Base-by-base conservation (phyloP, 1,140 invertebrate species). In the Macrosteles quadrilineatus region DNA sequence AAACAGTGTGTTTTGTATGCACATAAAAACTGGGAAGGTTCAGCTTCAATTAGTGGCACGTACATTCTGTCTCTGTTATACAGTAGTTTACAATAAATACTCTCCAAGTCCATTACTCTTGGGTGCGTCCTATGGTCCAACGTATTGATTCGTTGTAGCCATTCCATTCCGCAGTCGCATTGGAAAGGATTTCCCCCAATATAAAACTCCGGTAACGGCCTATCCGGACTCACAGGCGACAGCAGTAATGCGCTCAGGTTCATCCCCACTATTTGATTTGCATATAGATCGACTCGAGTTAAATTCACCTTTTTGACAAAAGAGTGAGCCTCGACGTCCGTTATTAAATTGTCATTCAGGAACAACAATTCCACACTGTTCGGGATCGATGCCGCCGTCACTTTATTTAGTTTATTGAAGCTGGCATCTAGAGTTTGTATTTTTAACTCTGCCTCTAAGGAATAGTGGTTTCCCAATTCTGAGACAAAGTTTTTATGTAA, bases 1-100 rank as follows among this genome's bases (percentile, higher is more conserved):
- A 96, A 96, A 82, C 95, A 97, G 77, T 96, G 95, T 9, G 92
- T 92, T 80, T 94, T 92, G 81, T 97, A 97, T 55, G 89, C 88
- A 83, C 95, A 97, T 57, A 97, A 84, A 81, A 97, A 97, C 80
- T 96, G 93, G 67, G 92, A 93, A 1, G 91, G 85, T 78, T 92
- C 88, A 4, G 93, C 90, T 75, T 95, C 90, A 2, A 95, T 85
- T 29, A 96, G 80, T 6, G 94, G 91, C 59, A 95, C 86, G 78
- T 90, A 93, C 71, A 89, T 89, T 47, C 87, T 86, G 75, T 92
- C 91, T 63, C 94, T 84, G 75, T 89, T 92, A 81, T 96, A 94
- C 14, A 95, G 82, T 76, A 97, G 85, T 76, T 94, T 92, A 81
- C 95, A 97, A 78, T 92, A 94, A 71, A 97, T 92, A 67, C 90